These are phyloP conservation scores for Melierax canorus DNA, from an alignment of 2,113 vertebrate species.

Conservation along the genomic window DNA sequence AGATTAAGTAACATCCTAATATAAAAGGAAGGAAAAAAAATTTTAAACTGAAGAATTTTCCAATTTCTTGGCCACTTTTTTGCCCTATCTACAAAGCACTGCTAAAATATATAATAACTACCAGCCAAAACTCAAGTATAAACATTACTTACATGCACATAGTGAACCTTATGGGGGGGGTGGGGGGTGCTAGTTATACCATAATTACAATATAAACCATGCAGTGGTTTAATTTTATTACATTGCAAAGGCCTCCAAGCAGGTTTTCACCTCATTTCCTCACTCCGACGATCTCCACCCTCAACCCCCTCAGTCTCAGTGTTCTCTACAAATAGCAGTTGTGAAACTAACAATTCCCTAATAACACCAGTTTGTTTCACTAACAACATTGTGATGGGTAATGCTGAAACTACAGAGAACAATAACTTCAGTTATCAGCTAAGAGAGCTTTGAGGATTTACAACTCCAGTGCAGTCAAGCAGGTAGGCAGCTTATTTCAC, in stretches of 20 bases:
- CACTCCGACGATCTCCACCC: fast-evolving
- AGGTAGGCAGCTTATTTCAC: background rate
- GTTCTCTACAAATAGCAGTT: background rate
- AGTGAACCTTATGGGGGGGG: background rate
- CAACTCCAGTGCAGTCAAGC: background rate
- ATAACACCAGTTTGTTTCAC: background rate
- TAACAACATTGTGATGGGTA: background rate
- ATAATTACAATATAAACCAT: background rate
- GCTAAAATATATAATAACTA: background rate
- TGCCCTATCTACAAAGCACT: background rate
- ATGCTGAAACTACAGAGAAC: background rate
- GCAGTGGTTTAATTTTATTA: background rate
- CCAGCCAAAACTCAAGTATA: background rate
- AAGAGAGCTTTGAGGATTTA: background rate
- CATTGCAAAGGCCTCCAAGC: background rate
- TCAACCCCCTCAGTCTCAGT: background rate
- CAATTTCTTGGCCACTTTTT: background rate
- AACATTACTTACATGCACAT: background rate
- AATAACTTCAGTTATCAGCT: background rate
- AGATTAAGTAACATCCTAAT: slow-evolving; percentile 52
- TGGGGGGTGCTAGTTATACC: background rate
- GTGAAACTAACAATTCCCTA: background rate
- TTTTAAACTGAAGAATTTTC: background rate
- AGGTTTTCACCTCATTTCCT: background rate
- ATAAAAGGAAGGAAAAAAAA: background rate